phyloP scores from a whole-genome alignment of 2,113 vertebrate genomes.

The Ceyx melanurus region DNA sequence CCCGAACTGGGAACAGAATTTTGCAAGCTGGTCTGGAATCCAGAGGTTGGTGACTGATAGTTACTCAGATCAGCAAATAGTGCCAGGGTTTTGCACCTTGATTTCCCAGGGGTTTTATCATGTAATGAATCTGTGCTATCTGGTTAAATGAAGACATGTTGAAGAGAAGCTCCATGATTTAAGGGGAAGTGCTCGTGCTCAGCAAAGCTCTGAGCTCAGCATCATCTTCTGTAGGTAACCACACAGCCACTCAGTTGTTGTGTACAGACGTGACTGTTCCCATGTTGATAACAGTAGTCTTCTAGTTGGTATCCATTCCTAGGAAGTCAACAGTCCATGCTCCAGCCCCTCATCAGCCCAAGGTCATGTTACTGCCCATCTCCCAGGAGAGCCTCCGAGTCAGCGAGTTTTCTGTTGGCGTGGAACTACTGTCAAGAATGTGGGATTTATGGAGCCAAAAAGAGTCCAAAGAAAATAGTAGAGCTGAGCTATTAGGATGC shows the following conservation, averaged over 20 bases:
- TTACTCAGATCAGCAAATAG: background rate
- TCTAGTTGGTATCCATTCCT: background rate
- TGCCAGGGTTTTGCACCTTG: background rate
- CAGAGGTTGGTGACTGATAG: background rate
- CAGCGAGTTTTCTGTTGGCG: background rate
- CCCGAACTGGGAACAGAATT: background rate
- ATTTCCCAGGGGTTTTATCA: background rate
- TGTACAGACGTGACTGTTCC: background rate
- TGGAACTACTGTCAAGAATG: background rate
- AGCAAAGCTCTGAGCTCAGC: background rate
- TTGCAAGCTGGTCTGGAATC: background rate
- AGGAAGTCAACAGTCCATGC: background rate
- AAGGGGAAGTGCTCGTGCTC: background rate
- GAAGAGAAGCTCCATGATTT: background rate
- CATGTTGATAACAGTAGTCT: background rate
- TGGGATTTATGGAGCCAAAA: slow-evolving; percentile 2
- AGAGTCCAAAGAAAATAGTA: background rate
- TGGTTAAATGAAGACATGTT: background rate
- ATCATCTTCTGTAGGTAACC: background rate
- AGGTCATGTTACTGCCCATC: background rate
- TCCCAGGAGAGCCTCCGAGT: background rate
- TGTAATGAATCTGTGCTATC: background rate
- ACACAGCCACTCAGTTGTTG: background rate
- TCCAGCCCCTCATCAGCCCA: fast-evolving
- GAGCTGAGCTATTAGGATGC: background rate